Evolutionary conservation across 2,888 invertebrate species (phyloP), one percentile per base, ranked within the genome.

Genomic region (Dolichopus griseipennis): DNA sequence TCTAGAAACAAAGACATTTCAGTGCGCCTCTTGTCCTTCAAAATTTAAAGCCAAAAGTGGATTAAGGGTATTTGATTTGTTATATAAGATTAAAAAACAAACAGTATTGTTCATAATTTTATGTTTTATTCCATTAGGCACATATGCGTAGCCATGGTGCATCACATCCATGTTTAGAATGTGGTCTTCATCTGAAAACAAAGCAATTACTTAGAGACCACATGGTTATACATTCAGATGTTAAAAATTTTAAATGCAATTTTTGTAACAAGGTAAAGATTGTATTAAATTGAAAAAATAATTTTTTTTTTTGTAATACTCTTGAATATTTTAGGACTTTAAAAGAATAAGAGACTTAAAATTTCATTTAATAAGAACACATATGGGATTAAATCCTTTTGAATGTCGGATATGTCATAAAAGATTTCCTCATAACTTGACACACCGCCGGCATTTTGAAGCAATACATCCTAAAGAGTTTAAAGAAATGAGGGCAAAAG

Each of bases 191-290:
- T 68, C 74, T 83, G 3, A 83, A 82, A 66, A 83, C 83, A 2
- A 77, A 81, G 5, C 76, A 83, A 18, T 83, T 83, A 0, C 76
- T 83, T 3, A 77, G 81, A 65, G 82, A 82, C 78, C 83, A 83
- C 71, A 78, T 83, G 70, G 71, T 79, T 22, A 79, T 80, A 0
- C 81, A 81, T 70, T 78, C 78, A 15, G 78, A 81, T 70, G 75
- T 74, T 12, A 78, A 79, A 52, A 77, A 77, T 64, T 78, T 74
- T 65, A 81, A 81, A 70, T 81, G 81, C 68, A 76, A 79, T 69
- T 78, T 77, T 15, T 81, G 81, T 66, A 76, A 75, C 6, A 77
- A 77, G 3, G 76, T 52, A 18, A 27, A 27, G 5, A 27, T 27
- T 5, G 5, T 2, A 37, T 10, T 37, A 7, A 37, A 37, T 5